Evolutionary conservation across 2,113 vertebrate species (phyloP).

Genomic region (Sturnus vulgaris): DNA sequence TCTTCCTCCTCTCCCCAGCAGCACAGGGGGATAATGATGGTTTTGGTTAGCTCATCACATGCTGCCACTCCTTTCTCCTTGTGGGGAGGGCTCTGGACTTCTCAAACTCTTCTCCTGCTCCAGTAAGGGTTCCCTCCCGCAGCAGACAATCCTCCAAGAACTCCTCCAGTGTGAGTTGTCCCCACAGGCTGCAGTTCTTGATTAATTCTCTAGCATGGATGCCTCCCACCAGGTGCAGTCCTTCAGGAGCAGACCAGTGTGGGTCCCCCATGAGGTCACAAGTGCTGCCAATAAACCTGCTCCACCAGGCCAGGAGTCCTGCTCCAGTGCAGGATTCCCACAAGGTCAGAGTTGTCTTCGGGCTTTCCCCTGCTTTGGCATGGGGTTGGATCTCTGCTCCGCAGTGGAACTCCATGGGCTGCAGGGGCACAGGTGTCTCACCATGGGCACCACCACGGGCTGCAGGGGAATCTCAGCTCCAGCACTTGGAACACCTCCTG

Average conservation of each 20-base stretch:
- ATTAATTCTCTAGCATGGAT: neutral
- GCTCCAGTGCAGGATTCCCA: neutral
- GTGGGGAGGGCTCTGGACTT: neutral
- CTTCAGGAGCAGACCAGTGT: neutral
- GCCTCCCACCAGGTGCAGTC: neutral
- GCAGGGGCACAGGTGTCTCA: neutral
- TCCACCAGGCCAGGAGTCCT: neutral
- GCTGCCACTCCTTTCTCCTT: neutral
- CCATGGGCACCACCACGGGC: too few species aligned
- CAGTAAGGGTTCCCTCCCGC: neutral
- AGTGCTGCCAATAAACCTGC: neutral
- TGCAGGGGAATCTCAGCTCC: neutral
- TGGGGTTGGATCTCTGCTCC: neutral
- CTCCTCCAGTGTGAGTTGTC: neutral
- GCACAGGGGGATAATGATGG: neutral
- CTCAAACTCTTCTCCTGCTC: neutral
- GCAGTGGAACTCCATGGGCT: rapidly evolving
- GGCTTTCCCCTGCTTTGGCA: neutral
- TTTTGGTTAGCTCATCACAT: neutral
- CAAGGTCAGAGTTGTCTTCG: neutral
- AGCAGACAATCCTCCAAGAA: neutral
- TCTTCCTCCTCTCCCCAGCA: neutral
- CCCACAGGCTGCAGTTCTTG: neutral
- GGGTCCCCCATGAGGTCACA: neutral
- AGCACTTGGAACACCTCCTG: rapidly evolving